phyloP scores from a whole-genome alignment of 2,797 vertebrate genomes.

The Rhabdomys pumilio region DNA sequence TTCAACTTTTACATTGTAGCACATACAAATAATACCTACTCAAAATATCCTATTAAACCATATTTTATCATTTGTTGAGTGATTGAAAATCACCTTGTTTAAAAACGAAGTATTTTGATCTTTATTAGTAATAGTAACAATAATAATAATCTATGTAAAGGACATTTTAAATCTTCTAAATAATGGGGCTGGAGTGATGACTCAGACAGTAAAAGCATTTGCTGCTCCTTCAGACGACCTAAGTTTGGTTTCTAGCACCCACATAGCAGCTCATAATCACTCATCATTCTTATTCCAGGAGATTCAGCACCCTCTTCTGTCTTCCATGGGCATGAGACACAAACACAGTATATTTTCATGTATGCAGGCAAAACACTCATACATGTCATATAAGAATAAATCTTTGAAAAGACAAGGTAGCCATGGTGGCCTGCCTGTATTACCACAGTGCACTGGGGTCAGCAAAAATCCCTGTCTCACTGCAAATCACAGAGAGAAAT shows the following conservation, averaged over 20 bases:
- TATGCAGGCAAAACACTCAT: neutral
- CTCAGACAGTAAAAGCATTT: neutral
- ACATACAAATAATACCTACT: neutral
- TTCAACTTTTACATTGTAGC: neutral
- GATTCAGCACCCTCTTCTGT: neutral
- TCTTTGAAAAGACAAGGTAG: neutral
- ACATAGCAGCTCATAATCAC: neutral
- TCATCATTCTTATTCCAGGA: neutral
- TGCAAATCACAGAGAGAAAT: neutral
- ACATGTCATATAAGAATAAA: neutral
- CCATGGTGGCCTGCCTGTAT: neutral
- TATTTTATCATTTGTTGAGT: constrained; percentile 45
- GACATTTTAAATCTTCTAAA: neutral
- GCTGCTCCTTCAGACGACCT: neutral
- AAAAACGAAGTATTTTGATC: neutral
- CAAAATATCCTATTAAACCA: constrained; percentile 26
- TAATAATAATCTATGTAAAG: neutral
- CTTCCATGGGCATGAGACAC: no score
- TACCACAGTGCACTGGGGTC: neutral
- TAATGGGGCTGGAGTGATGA: neutral
- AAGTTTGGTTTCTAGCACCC: neutral
- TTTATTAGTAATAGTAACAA: neutral
- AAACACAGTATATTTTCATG: neutral
- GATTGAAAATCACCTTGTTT: constrained; percentile 45
- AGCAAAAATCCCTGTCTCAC: neutral